These are phyloP conservation scores for Mobula birostris DNA, from an alignment of 2,113 vertebrate species.

Conservation along the genomic window DNA sequence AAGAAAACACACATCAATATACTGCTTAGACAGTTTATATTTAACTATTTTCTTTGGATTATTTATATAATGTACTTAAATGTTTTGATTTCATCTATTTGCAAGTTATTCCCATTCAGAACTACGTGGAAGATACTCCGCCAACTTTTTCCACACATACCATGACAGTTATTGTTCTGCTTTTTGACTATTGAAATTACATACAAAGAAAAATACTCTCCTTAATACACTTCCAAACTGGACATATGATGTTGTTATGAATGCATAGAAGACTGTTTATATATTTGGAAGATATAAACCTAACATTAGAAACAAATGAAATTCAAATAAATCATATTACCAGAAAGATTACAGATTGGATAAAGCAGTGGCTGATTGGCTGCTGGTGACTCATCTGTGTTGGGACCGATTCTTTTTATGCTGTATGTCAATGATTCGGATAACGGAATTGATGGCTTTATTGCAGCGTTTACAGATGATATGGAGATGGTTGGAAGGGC, in stretches of 20 bases:
- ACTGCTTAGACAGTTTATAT: not conserved
- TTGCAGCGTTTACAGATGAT: no score
- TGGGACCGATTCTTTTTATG: no score
- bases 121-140: not conserved
- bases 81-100: not conserved
- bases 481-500: no score
- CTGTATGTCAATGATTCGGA: no score
- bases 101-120: not conserved
- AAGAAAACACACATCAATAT: not conserved
- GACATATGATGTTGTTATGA: not conserved
- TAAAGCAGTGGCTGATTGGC: no score
- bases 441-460: no score
- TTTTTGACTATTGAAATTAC: not conserved
- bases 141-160: not conserved
- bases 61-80: not conserved
- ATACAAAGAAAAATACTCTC: not conserved
- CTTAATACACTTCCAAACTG: no score
- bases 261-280: no score
- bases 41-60: not conserved
- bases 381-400: no score
- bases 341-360: no score
- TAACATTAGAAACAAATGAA: not conserved
- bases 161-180: not conserved
- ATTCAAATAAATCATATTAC: not conserved
- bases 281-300: not conserved